A percentile compares a stretch with the other conserved stretches of the same genome.
These are phyloP conservation scores for Hemibagrus guttatus DNA, from an alignment of 2,797 vertebrate species.

Conservation along the genomic window DNA sequence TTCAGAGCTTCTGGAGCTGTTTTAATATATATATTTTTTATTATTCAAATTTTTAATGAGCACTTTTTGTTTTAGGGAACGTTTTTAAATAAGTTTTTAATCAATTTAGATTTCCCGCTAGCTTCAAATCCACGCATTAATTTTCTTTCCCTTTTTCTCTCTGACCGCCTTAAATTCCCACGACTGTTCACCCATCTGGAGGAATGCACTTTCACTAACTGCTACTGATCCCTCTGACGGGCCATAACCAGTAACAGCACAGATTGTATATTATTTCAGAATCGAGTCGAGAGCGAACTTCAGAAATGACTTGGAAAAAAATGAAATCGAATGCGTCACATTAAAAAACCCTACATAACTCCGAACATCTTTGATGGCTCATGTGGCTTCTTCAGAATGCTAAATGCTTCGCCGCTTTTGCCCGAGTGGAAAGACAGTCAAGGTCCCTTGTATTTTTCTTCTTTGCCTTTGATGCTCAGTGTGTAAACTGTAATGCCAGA, in stretches of 20 bases:
- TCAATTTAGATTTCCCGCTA: not conserved
- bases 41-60: not conserved
- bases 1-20: not conserved
- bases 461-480: constrained; percentile 43
- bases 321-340: constrained; percentile 8
- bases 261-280: constrained; percentile 45
- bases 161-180: constrained; percentile 79
- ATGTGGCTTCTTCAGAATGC: constrained; percentile 34
- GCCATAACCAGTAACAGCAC: constrained; percentile 41
- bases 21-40: too few species aligned
- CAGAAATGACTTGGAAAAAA: not conserved
- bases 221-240: constrained; percentile 27
- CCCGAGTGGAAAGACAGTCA: constrained; percentile 40
- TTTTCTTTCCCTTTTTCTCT: constrained; percentile 53
- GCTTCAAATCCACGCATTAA: not conserved
- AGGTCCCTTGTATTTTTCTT: constrained; percentile 1
- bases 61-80: too few species aligned
- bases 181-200: constrained; percentile 73
- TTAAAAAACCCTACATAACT: not conserved
- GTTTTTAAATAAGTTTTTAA: not conserved
- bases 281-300: constrained; percentile 23
- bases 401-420: constrained; percentile 16
- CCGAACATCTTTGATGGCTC: constrained; percentile 23
- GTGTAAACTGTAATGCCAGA: constrained; percentile 46
- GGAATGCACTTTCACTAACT: constrained; percentile 37